phyloP scores from a whole-genome alignment of 2,797 vertebrate genomes.

The Pseudochirops cupreus region DNA sequence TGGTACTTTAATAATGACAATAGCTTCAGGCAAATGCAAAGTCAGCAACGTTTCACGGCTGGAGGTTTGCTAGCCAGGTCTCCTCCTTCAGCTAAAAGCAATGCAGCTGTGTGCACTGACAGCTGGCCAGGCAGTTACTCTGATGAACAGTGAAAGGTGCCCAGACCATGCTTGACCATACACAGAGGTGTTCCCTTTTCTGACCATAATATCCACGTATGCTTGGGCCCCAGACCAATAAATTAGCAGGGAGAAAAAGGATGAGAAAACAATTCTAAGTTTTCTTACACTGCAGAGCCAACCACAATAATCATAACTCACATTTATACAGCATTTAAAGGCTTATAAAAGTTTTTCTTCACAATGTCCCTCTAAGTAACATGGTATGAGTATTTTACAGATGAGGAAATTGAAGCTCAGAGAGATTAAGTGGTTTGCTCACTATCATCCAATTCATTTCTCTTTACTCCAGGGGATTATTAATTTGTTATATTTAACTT shows the following conservation, averaged over 20 bases:
- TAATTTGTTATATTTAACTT: neutral
- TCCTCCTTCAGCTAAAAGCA: neutral
- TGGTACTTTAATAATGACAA: neutral
- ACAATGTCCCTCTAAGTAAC: neutral
- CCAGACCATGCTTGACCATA: neutral
- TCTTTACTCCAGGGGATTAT: neutral
- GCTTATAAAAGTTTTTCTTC: neutral
- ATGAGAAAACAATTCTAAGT: neutral
- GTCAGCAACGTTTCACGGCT: neutral
- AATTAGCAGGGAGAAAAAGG: neutral
- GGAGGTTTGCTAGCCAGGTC: neutral
- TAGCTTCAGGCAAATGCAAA: neutral
- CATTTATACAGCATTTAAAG: neutral
- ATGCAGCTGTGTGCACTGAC: neutral
- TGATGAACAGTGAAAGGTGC: neutral
- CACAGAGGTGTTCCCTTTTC: neutral
- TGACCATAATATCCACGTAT: neutral
- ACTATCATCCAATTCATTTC: neutral
- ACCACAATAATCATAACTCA: neutral
- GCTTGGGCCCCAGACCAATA: neutral
- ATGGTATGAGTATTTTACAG: conserved; percentile 13
- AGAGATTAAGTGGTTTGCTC: neutral
- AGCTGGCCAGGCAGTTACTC: neutral
- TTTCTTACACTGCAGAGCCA: neutral
- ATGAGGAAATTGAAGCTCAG: neutral